Evolutionary conservation across 1,140 invertebrate genomes (phyloP), one percentile per base, ranked within the genome.

Genomic region (Druon quercuslanigerum): DNA sequence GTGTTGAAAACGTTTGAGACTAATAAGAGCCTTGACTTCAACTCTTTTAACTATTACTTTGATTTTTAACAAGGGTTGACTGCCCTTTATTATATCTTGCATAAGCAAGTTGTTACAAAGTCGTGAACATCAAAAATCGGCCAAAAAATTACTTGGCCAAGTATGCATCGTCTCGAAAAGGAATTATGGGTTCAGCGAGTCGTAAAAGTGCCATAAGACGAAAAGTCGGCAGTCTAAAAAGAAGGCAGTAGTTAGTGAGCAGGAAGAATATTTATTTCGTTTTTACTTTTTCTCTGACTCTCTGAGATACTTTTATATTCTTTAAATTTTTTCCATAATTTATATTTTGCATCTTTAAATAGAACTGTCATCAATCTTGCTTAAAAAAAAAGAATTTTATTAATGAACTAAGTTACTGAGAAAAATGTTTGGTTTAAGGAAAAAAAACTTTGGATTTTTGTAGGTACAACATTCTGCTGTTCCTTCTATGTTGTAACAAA

Each of bases 131-230:
- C 56, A 57, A 57, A 20, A 25, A 54, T 54, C 52, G 52, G 3
- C 12, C n/a, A n/a, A 14, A n/a, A 16, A 52, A n/a, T n/a, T 52
- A 46, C 40, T 52, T 52, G 51, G 51, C 11, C 17, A 0, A 54
- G 9, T 54, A 14, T 52, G 51, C 51, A 52, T 52, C 51, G 51
- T 16, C 52, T 54, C 19, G 52, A n/a, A n/a, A 54, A 54, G 52
- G 17, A 54, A 54, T 54, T 54, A 54, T 54, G 52, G 17, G 52
- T n/a, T 54, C 52, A n/a, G 4, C 11, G 14, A 54, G 52, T 54
- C 52, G 52, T 54, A 54, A 54, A 54, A 54, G n/a, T 54, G 52
- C 52, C n/a, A 54, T 54, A 54, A 54, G 17, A 54, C 52, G 14
- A 54, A 54, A 54, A 19, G 52, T 9, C 52, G 52, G n/a, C 52